Conservation (phyloP, 2,888 invertebrate species). For the Ctena decussata region DNA sequence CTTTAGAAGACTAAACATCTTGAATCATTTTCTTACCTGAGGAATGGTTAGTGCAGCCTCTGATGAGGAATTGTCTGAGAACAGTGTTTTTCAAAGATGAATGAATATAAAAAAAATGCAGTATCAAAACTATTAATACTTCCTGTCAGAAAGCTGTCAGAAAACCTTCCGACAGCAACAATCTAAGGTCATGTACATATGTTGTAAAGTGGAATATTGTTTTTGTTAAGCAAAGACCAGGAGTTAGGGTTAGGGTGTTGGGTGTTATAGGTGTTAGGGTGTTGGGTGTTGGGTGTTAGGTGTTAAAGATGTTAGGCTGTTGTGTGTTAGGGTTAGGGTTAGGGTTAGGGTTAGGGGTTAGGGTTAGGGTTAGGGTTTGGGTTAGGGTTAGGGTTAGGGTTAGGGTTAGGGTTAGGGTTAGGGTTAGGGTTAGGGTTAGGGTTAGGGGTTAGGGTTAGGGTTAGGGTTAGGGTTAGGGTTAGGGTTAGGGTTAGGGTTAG, state of each 20-base stretch:
- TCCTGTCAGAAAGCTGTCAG: too few species aligned
- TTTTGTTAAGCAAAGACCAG: slow-evolving; percentile 56
- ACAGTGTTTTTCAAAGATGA: too few species aligned
- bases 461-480: slow-evolving; percentile 63
- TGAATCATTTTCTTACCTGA: too few species aligned
- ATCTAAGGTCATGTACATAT: too few species aligned
- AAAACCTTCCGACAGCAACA: too few species aligned
- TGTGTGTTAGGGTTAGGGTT: too few species aligned
- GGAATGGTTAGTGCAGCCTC: too few species aligned
- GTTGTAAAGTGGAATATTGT: slow-evolving; percentile 63
- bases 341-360: slow-evolving; percentile 12
- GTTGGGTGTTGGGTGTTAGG: slow-evolving; percentile 59
- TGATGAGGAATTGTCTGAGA: too few species aligned
- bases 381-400: slow-evolving; percentile 42
- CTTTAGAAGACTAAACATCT: too few species aligned
- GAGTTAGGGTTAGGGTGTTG: slow-evolving; percentile 46
- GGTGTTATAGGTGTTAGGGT: not conserved
- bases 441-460: slow-evolving; percentile 63
- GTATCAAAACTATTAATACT: too few species aligned
- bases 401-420: not conserved
- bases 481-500: slow-evolving; percentile 47
- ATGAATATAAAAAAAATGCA: too few species aligned
- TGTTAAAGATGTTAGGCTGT: slow-evolving; percentile 52
- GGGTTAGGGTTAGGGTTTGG: slow-evolving; percentile 66
- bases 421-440: slow-evolving; percentile 52